These are phyloP conservation scores for Pogonophryne albipinna DNA, from an alignment of 2,797 vertebrate genomes.

Conservation along the genomic window DNA sequence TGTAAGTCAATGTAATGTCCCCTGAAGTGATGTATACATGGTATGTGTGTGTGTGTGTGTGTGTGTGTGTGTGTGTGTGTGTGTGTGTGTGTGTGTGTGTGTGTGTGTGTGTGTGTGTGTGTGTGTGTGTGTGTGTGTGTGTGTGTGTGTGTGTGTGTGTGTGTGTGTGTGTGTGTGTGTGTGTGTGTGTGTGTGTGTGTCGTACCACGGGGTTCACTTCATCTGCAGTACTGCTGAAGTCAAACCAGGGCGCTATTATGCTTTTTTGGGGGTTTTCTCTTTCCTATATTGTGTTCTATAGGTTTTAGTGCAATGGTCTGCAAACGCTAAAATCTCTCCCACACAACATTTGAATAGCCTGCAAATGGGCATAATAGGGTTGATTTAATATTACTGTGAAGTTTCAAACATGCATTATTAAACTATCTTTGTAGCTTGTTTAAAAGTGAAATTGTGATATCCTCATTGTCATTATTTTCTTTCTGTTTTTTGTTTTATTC, in stretches of 20 bases:
- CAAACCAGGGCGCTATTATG: not conserved
- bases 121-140: not conserved
- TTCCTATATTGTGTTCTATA: too few species aligned
- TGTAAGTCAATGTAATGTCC: too few species aligned
- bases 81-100: not conserved
- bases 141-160: not conserved
- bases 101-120: not conserved
- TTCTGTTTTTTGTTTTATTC: too few species aligned
- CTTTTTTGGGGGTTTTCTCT: not conserved
- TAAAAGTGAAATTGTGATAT: not conserved
- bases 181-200: not conserved
- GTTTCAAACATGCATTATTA: slow-evolving; percentile 3
- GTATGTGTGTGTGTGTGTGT: not conserved
- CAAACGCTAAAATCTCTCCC: too few species aligned
- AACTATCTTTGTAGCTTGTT: slow-evolving; percentile 1
- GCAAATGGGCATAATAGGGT: too few species aligned
- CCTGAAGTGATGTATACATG: too few species aligned
- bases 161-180: not conserved
- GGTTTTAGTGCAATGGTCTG: too few species aligned
- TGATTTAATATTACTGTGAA: not conserved
- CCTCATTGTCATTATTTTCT: not conserved
- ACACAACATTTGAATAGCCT: too few species aligned
- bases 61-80: not conserved
- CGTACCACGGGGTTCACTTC: slow-evolving; percentile 22
- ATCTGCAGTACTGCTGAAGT: slow-evolving; percentile 2